Base-by-base conservation (phyloP, 1,140 invertebrate species). In the Manduca sexta region DNA sequence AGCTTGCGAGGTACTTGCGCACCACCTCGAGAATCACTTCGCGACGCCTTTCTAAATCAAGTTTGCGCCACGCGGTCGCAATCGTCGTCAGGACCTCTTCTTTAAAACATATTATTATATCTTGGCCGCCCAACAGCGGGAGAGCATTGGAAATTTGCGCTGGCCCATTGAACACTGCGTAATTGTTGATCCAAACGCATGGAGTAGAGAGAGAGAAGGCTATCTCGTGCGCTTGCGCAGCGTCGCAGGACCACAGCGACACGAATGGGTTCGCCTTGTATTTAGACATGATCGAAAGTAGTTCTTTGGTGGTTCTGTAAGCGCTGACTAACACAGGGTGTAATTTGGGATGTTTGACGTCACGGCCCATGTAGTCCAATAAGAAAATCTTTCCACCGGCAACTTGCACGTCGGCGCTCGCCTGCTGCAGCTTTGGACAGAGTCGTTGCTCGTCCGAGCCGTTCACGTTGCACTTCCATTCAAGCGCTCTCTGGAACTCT, bases 271-370 rank as follows among this genome's bases (percentile, higher is more conserved):
- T 49, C 11, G 57, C 49, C 2, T 33, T 30, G 1, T 41, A 34
- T 5, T 43, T 17, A 0, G 43, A 17, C 0, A 68, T 12, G 3
- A 75, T 29, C 1, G 53, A 39, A 3, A 71, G 41, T 29, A 70
- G 31, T 39, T 78, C 74, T 41, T 67, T 71, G 0, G 57, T 58
- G 1, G 69, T 78, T 26, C 74, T 61, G 41, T 64, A 78, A 0
- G 63, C 60, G 34, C 73, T 65, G 8, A 69, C 42, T 0, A 4
- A 8, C 0, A 59, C 29, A 1, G 56, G 37, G 2, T 8, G 15
- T 0, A 11, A 8, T 6, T 49, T 13, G 0, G 21, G 2, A 10
- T 2, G 11, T 13, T 3, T 0, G 6, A 10, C 1, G 30, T 12
- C 15, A 1, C 12, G 38, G 2, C 50, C 60, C 0, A 47, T 43